Conservation (phyloP, 2,797 vertebrate genomes). For the Squalus acanthias region DNA sequence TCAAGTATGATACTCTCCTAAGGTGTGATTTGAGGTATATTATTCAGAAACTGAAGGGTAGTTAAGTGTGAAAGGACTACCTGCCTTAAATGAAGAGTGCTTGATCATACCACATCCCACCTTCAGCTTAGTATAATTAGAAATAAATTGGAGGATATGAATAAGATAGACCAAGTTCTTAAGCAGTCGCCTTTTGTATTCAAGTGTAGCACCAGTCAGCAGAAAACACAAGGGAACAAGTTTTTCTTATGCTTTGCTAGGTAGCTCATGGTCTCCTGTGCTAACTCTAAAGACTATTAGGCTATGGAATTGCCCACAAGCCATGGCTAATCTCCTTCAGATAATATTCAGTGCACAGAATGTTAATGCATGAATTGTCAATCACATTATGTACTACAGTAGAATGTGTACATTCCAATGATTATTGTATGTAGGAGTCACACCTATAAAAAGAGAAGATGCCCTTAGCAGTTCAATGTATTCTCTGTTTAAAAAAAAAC, state of each 20-base stretch:
- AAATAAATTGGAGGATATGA: neutral
- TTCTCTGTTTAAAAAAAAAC: neutral
- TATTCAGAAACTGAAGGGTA: slow-evolving; percentile 10
- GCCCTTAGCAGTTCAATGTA: neutral
- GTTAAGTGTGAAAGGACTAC: neutral
- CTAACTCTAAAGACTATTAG: neutral
- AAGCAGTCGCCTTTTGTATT: slow-evolving; percentile 9
- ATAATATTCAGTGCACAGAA: neutral
- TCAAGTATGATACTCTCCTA: neutral
- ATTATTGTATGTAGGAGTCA: neutral
- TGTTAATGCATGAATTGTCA: slow-evolving; percentile 12
- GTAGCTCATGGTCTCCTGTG: neutral
- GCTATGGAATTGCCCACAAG: neutral
- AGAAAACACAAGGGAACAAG: neutral
- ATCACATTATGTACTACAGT: neutral
- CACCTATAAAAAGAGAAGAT: neutral
- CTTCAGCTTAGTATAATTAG: slow-evolving; percentile 19
- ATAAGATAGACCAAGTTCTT: neutral
- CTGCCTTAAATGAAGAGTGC: neutral
- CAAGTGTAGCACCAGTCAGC: neutral
- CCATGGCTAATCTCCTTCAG: neutral
- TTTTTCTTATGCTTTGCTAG: slow-evolving; percentile 13
- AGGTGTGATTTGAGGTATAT: slow-evolving; percentile 4
- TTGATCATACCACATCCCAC: slow-evolving; percentile 24
- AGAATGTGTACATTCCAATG: neutral